phyloP scores from a whole-genome alignment of 2,797 vertebrate genomes.

The Danio tinwini region DNA sequence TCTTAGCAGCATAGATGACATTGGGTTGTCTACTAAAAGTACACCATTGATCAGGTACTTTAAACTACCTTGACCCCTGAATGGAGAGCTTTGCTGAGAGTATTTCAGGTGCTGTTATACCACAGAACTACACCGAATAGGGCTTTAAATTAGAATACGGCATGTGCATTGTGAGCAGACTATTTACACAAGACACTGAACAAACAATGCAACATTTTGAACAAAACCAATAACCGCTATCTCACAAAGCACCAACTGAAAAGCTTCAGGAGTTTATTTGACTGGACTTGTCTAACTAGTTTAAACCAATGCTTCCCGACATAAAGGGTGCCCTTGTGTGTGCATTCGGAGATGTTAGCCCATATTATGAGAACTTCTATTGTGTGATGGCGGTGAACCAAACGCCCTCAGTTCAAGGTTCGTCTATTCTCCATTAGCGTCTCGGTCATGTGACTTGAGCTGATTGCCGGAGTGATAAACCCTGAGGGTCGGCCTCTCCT shows the following conservation, averaged over 20 bases:
- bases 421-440: constrained; percentile 42
- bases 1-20: too few species aligned
- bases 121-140: neutral
- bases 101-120: neutral
- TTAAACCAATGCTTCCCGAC: constrained; percentile 1
- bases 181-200: constrained; percentile 10
- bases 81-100: too few species aligned
- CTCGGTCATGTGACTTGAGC: constrained; percentile 68
- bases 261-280: constrained; percentile 6
- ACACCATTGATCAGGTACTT: too few species aligned
- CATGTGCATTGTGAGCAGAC: neutral
- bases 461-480: constrained; percentile 63
- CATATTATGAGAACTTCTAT: constrained; percentile 45
- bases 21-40: too few species aligned
- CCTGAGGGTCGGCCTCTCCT: constrained; percentile 56
- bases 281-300: constrained; percentile 31
- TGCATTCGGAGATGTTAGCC: constrained; percentile 33
- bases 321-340: constrained; percentile 3
- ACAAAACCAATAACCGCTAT: neutral
- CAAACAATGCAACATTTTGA: constrained; percentile 9
- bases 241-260: constrained; percentile 21
- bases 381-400: constrained; percentile 52
- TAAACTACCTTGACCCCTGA: too few species aligned
- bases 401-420: constrained; percentile 62
- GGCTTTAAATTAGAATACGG: neutral